Base-by-base conservation (phyloP, 2,113 vertebrate genomes). In the Neogobius melanostomus region DNA sequence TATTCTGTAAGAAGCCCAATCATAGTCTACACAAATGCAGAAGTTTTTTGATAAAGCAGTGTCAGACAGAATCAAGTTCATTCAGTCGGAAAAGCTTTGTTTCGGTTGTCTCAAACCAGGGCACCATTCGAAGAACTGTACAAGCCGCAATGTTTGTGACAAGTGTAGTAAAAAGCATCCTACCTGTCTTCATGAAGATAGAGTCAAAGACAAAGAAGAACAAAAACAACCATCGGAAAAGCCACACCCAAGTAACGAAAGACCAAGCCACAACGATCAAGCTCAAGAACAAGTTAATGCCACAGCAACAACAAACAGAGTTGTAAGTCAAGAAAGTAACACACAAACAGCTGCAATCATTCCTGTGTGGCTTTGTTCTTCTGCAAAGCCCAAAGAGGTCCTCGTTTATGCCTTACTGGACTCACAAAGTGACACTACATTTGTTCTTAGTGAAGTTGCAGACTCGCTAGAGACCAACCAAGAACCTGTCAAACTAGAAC, bases 331-430 rank as follows among this genome's bases (percentile, higher is more conserved):
- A 21, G 21, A 61, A 52, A 15, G 0, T 52, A 62, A 56, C 5
- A 47, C 9, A 10, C 65, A 75, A 51, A 78, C 56, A 56, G 42
- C 66, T 44, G 42, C 61, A 72, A 64, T 79, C 5, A 10, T 69
- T 65, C 68, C 59, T 64, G 75, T 71, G 2, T 71, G 72, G 71
- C 47, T 71, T 21, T 71, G 59, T 61, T 57, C 71, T n/a, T 21
- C 1, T 11, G 14, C 43, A 42, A 57, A 15, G 6, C 66, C 62
- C 45, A n/a, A 63, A 49, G 67, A 74, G 49, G 14, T 75, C 4
- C 64, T 80, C 17, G 10, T 63, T 6, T 71, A 71, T 15, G 68
- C 68, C 6, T 9, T 74, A 4, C 16, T 70, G 2, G 71, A 70
- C 15, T 70, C 71, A 0, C 71, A 79, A 54, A 79, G 67, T 9